A percentile compares a stretch with the other conserved stretches of the same genome.
Evolutionary conservation across 2,888 invertebrate species (phyloP).

Genomic region (Harpalus rubripes): DNA sequence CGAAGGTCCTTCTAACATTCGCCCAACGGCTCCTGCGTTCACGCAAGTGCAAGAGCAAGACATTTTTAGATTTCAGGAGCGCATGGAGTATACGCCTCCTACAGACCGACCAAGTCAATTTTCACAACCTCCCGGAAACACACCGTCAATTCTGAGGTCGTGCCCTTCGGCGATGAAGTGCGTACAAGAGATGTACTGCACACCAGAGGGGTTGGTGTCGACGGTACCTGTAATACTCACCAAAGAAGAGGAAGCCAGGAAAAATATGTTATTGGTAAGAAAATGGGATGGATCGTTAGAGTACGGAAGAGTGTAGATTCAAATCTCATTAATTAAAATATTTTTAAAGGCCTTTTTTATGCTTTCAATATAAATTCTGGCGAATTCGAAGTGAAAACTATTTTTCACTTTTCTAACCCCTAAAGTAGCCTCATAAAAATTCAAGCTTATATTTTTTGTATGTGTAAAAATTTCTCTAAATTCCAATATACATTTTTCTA

Average conservation of each 20-base stretch:
- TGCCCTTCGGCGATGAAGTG: slow-evolving; percentile 55
- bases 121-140: neutral
- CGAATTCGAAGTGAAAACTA: too few relatives aligned
- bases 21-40: slow-evolving; percentile 31
- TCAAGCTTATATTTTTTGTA: too few relatives aligned
- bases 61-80: neutral
- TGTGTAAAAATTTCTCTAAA: too few relatives aligned
- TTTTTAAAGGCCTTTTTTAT: too few relatives aligned
- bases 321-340: too few relatives aligned
- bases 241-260: slow-evolving; percentile 3
- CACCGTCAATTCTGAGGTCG: neutral
- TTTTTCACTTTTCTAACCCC: too few relatives aligned
- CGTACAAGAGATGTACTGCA: slow-evolving; percentile 52
- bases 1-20: neutral
- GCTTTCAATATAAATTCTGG: too few relatives aligned
- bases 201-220: slow-evolving; percentile 34
- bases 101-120: neutral
- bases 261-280: slow-evolving; percentile 44
- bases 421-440: too few relatives aligned
- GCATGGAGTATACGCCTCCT: neutral
- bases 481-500: too few relatives aligned
- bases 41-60: slow-evolving; percentile 21
- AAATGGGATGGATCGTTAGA: neutral
- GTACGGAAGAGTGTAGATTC: too few relatives aligned
- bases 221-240: slow-evolving; percentile 30